phyloP scores from a whole-genome alignment of 2,113 vertebrate genomes.

The Petrocephalus microphthalmus region DNA sequence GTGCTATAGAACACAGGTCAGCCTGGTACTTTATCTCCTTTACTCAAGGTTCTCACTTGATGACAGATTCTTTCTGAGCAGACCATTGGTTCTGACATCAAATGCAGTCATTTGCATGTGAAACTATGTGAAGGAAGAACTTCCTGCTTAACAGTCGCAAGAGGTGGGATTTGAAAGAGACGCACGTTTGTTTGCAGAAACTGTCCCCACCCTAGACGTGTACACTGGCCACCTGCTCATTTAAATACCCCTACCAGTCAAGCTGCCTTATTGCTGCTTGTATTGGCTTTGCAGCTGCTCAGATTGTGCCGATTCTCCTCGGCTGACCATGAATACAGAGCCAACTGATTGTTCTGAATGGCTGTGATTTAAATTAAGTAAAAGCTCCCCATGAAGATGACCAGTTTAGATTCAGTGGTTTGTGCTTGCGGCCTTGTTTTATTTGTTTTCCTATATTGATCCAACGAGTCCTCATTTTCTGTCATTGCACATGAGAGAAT shows the following conservation, averaged over 20 bases:
- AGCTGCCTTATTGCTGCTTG: neutral
- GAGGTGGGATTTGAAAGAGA: neutral
- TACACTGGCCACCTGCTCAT: neutral
- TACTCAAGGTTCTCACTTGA: neutral
- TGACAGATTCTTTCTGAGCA: neutral
- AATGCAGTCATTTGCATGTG: neutral
- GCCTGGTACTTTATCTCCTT: neutral
- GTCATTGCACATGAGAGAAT: neutral
- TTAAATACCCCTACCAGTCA: neutral
- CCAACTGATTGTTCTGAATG: neutral
- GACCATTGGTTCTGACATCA: neutral
- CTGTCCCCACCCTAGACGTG: neutral
- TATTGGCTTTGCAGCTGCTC: neutral
- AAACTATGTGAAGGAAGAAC: neutral
- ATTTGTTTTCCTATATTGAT: neutral
- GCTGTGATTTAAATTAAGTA: conserved; percentile 11
- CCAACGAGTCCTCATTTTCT: neutral
- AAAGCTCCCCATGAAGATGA: neutral
- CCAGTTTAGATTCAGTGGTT: neutral
- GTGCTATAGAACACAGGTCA: no score
- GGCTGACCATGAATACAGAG: neutral
- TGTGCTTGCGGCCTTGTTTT: neutral
- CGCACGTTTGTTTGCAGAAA: neutral
- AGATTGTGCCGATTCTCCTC: neutral
- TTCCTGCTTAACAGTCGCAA: neutral